Conservation (phyloP, 2,888 invertebrate species). For the Ophioninae sp. region DNA sequence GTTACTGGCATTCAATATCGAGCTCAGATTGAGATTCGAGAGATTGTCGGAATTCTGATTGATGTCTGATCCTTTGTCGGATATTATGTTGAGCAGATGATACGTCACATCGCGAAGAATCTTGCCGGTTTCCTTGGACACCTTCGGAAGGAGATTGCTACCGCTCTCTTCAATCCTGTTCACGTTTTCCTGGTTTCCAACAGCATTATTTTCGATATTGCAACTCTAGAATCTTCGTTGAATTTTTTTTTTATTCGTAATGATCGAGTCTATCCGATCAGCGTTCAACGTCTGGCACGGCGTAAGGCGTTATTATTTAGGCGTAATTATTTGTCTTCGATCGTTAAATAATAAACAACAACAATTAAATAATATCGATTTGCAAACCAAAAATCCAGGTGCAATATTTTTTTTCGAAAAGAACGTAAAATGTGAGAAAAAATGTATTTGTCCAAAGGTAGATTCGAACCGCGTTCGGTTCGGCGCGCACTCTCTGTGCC, state of each 20-base stretch:
- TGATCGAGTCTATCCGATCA: neutral
- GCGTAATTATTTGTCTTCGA: too few relatives aligned
- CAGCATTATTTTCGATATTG: conserved; percentile 4
- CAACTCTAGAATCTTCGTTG: neutral
- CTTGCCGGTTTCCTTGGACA: conserved; percentile 69
- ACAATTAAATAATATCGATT: too few relatives aligned
- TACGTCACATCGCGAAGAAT: conserved; percentile 70
- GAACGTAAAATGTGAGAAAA: neutral
- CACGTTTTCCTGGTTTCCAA: conserved; percentile 67
- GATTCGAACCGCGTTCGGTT: too few relatives aligned
- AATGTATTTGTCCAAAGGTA: neutral
- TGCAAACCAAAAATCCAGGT: too few relatives aligned
- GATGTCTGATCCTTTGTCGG: conserved; percentile 63
- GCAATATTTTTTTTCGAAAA: neutral
- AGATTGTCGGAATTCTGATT: conserved; percentile 63
- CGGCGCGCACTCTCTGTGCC: too few relatives aligned
- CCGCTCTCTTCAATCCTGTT: conserved; percentile 75
- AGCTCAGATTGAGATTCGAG: conserved; percentile 54
- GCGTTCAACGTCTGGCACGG: too few relatives aligned
- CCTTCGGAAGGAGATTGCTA: conserved; percentile 73
- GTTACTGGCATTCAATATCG: neutral
- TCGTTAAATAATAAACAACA: too few relatives aligned
- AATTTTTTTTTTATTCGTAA: neutral
- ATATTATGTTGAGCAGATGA: conserved; percentile 70
- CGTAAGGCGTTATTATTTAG: too few relatives aligned